Percentiles rank a stretch among this genome's conserved stretches.
These are phyloP conservation scores for Agrotis puta DNA, from an alignment of 2,888 invertebrate genomes.

Conservation along the genomic window DNA sequence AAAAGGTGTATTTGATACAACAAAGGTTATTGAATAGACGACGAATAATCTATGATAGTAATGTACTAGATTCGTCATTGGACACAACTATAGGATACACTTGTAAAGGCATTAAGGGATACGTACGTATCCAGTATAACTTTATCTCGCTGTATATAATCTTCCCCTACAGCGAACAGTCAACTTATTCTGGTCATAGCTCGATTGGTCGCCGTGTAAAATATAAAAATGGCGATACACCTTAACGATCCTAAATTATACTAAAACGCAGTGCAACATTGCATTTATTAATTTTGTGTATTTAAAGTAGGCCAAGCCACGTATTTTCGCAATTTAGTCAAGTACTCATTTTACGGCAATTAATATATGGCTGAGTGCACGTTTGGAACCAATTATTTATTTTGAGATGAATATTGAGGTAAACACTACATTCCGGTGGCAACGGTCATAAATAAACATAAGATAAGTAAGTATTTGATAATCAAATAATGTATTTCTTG, in stretches of 20 bases:
- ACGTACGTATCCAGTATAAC: no score
- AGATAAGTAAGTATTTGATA: conserved; percentile 26
- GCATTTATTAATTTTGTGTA: conserved; percentile 40
- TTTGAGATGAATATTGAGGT: conserved; percentile 52
- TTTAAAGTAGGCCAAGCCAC: conserved; percentile 39
- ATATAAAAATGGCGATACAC: conserved; percentile 22
- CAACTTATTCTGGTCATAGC: no score
- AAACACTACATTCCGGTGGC: conserved; percentile 58
- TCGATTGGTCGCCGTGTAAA: no score
- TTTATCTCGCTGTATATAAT: no score
- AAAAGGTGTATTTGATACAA: conserved; percentile 27
- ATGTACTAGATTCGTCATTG: conserved; percentile 10
- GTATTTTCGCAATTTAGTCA: conserved; percentile 36
- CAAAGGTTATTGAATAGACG: conserved; percentile 24
- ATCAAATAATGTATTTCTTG: conserved; percentile 32
- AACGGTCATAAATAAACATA: conserved; percentile 43
- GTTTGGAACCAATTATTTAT: conserved; percentile 53
- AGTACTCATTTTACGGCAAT: conserved; percentile 42
- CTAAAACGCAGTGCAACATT: conserved; percentile 19
- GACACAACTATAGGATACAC: background rate
- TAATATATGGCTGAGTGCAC: conserved; percentile 20
- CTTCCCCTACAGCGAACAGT: no score
- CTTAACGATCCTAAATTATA: conserved; percentile 26
- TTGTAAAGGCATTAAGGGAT: no score
- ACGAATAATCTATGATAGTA: conserved; percentile 22